Evolutionary conservation across 2,797 vertebrate genomes (phyloP), one percentile per base, ranked within the genome.

Genomic region (Myotis daubentonii): DNA sequence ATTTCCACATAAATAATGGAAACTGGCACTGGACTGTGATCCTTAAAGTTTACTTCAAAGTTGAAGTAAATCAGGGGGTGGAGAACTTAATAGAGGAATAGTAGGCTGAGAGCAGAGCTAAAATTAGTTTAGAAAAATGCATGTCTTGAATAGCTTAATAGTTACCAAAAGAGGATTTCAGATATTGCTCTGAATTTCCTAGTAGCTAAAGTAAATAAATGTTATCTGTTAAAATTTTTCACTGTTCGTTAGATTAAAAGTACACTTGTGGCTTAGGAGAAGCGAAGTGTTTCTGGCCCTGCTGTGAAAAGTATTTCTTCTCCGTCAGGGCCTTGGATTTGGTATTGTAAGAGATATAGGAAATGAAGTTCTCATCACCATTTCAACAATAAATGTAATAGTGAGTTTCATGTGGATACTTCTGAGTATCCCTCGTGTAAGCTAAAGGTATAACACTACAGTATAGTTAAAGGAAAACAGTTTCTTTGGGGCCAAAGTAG

Each of bases 191-290:
- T 96, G 80, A 91, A 47, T 41, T 51, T 91, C 51, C 25, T 72
- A 88, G 49, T 78, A 12, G 22, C 60, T 86, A 87, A 78, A 71
- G 78, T 86, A 96, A 70, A 91, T 76, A 83, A 93, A 51, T 80
- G 38, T 36, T 92, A 95, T 13, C 57, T 93, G 38, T 60, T 94
- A 33, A 80, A 68, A 49, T 80, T 75, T 47, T 5, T 55, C 12
- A 13, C 86, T 80, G 23, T 94, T 91, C 57, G 74, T 93, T 86
- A 62, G 36, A 83, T 87, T 13, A 66, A 89, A 88, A 89, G 47
- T 51, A 10, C 5, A 7, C 70, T 68, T 33, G 5, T 96, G 30
- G 25, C 51, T 72, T 91, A 93, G n/a, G 23, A 76, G 51, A 91
- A 93, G 51, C 33, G 53, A 33, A 75, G 19, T 76, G 17, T 93